Evolutionary conservation across 2,797 vertebrate genomes (phyloP), one percentile per base, ranked within the genome.

Genomic region (Epinephelus coioides): DNA sequence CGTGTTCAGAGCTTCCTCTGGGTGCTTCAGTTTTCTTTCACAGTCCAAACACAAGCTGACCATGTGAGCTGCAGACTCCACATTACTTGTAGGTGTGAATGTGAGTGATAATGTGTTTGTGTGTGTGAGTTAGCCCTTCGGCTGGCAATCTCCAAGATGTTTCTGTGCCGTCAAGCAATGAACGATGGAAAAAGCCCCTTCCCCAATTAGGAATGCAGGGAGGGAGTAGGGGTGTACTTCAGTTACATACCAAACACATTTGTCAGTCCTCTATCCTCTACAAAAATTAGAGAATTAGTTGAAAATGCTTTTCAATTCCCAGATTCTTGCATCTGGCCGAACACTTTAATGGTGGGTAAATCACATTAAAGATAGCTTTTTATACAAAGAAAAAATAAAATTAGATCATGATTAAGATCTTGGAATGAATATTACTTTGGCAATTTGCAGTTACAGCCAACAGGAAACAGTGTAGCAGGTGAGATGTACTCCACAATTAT

Each of bases 21-120:
- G 9, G 57, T 40, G 19, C 69, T 34, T 76, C 40, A 34, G 57
- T 49, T 84, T 79, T 72, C 40, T 73, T 34, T 69, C 46, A 27
- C 57, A 69, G 59, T 64, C 61, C 53, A 73, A 76, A 83, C 72
- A 79, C 47, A 59, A 54, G 54, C 61, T 55, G 67, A 80, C 62
- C 50, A 56, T 63, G 51, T 71, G 62, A 72, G 43, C 63, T 46
- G 27, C 46, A 2, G 38, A 54, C 51, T 53, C 51, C 25, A 68
- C 63, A 64, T 68, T 15, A 54, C 13, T 59, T 53, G 57, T 54
- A 59, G 53, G 68, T 73, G 59, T 73, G 73, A 73, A 80, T 60
- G 23, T 63, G 63, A 47, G 47, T 56, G 68, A 59, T 54, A 43
- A 43, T 79, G 56, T 63, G 51, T 76, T 53, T 56, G 25, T 64